Percentiles rank a stretch among this genome's conserved stretches.
phyloP scores from a whole-genome alignment of 53 echinoderm and acorn worm species.

The Holothuria scabra region DNA sequence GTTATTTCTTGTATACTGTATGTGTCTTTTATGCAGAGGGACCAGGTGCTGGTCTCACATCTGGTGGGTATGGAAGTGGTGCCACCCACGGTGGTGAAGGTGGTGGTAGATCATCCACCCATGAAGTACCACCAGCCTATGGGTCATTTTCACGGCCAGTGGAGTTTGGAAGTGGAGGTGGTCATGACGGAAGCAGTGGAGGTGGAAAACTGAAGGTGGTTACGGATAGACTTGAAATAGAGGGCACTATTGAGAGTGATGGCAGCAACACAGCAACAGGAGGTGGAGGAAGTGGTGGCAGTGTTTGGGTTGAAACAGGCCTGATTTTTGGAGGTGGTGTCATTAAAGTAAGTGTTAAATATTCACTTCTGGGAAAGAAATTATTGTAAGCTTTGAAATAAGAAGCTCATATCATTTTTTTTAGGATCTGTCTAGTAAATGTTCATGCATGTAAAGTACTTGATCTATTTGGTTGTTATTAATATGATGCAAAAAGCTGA shows the following conservation, averaged over 20 bases:
- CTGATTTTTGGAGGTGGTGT: constrained; percentile 70
- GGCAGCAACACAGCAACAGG: constrained; percentile 46
- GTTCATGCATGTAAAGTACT: too few relatives aligned
- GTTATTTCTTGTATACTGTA: too few relatives aligned
- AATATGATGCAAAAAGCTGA: too few relatives aligned
- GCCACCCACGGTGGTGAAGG: constrained; percentile 89
- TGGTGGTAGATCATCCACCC: constrained; percentile 55
- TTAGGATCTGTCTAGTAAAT: too few relatives aligned
- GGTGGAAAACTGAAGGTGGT: constrained; percentile 77
- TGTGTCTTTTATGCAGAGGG: neutral
- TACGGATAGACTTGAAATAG: constrained; percentile 62
- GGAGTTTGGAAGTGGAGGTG: constrained; percentile 79
- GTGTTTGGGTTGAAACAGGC: constrained; percentile 8
- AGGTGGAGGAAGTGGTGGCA: constrained; percentile 63
- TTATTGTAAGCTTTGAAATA: too few relatives aligned
- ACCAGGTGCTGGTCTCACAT: constrained; percentile 68
- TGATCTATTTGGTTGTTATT: too few relatives aligned
- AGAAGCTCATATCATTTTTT: too few relatives aligned
- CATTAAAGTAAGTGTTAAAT: constrained; percentile 65
- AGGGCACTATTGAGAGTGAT: constrained; percentile 72
- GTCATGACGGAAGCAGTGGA: constrained; percentile 53
- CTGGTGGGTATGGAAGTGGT: constrained; percentile 64
- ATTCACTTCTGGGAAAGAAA: too few relatives aligned
- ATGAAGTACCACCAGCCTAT: constrained; percentile 69
- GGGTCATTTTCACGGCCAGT: constrained; percentile 80